phyloP scores from a whole-genome alignment of 1,140 invertebrate genomes.

The Melanaphis sacchari region DNA sequence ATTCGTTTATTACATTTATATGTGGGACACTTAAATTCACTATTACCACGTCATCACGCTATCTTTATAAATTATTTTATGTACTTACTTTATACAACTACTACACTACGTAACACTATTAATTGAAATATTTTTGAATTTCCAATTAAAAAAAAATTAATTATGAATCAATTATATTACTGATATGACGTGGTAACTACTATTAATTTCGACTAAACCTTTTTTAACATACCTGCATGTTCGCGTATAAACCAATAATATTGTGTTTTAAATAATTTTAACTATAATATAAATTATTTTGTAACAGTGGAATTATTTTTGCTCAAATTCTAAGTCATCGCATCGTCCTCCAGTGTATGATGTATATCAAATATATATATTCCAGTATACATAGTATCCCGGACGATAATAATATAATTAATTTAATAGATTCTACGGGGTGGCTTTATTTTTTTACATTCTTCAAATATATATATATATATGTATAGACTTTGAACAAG shows the following conservation, averaged over 20 bases:
- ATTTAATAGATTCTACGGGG: slow-evolving; percentile 10
- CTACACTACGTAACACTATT: too few species aligned
- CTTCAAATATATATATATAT: background rate
- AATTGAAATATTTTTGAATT: background rate
- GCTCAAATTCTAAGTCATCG: background rate
- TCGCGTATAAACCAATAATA: background rate
- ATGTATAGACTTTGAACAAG: background rate
- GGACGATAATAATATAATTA: slow-evolving; percentile 22
- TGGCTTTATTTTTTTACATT: background rate
- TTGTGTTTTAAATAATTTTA: background rate
- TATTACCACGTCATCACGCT: too few species aligned
- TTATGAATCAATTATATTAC: background rate
- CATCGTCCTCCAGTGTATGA: background rate
- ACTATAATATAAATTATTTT: background rate
- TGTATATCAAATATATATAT: background rate
- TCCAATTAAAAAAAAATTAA: background rate
- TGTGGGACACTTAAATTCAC: too few species aligned
- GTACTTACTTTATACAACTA: too few species aligned
- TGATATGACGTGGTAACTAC: too few species aligned
- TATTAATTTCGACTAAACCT: background rate
- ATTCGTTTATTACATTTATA: too few species aligned
- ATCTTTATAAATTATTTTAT: too few species aligned
- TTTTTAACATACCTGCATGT: background rate
- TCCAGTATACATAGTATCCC: background rate
- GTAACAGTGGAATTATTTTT: background rate